phyloP scores from a whole-genome alignment of 2,113 vertebrate species.

The Microcebus griseorufus region DNA sequence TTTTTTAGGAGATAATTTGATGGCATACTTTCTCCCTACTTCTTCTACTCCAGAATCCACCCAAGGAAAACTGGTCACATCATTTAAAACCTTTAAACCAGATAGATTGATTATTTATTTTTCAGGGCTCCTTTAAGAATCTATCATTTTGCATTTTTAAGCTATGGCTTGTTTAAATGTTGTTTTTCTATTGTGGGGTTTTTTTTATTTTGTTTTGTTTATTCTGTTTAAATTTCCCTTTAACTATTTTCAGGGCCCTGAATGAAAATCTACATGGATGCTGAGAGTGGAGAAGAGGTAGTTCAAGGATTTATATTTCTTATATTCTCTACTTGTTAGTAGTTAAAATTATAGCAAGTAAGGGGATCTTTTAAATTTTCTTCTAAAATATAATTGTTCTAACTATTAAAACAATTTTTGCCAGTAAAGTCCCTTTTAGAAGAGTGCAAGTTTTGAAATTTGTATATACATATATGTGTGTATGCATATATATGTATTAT shows the following conservation, averaged over 20 bases:
- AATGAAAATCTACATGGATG: not conserved
- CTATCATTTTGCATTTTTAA: slow-evolving; percentile 23
- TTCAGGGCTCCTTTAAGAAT: not conserved
- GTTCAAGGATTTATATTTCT: not conserved
- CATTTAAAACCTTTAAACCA: slow-evolving; percentile 50
- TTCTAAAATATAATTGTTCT: not conserved
- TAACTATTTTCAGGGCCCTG: not conserved
- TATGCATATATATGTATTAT: not conserved
- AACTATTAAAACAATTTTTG: not conserved
- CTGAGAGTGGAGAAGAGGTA: not conserved
- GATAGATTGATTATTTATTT: not conserved
- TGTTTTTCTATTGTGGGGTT: not conserved
- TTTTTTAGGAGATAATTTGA: slow-evolving; percentile 22
- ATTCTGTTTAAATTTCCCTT: not conserved
- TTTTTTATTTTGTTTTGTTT: not conserved
- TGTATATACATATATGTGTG: not conserved
- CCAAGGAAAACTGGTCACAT: not conserved
- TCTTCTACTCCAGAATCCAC: not conserved
- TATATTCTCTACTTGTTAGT: not conserved
- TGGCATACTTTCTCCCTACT: not conserved
- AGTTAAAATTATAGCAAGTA: slow-evolving; percentile 17
- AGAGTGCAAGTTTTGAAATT: not conserved
- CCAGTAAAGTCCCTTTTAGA: not conserved
- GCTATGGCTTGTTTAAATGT: not conserved
- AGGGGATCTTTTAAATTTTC: not conserved